Evolutionary conservation across 2,113 vertebrate species (phyloP).

Genomic region (Rhynchomys soricoides): DNA sequence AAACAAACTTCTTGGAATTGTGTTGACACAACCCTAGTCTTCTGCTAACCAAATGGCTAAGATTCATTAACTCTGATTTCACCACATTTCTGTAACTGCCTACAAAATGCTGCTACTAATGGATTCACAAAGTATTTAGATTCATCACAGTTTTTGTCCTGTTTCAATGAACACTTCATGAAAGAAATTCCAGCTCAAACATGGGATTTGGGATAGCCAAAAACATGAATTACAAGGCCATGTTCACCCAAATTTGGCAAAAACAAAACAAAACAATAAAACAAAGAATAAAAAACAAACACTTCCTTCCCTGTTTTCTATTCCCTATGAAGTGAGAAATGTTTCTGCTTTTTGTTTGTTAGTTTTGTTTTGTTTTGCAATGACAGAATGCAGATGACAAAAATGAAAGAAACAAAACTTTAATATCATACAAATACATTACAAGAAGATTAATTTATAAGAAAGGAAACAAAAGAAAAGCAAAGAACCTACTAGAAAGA

Average conservation of each 20-base stretch:
- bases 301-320: background rate
- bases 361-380: background rate
- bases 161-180: background rate
- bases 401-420: background rate
- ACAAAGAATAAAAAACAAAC: too few relatives aligned
- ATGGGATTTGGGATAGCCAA: background rate
- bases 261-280: background rate
- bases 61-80: background rate
- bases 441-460: background rate
- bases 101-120: background rate
- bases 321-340: background rate
- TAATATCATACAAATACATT: background rate
- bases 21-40: background rate
- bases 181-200: background rate
- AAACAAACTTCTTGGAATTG: background rate
- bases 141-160: background rate
- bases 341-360: background rate
- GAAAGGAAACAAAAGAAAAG: background rate
- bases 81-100: background rate
- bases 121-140: background rate
- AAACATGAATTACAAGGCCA: background rate
- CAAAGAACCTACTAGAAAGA: background rate
- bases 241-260: background rate
- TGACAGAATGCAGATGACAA: background rate
- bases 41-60: background rate